Evolutionary conservation across 2,888 invertebrate genomes (phyloP).

Genomic region (Cataglyphis rosenhaueri): DNA sequence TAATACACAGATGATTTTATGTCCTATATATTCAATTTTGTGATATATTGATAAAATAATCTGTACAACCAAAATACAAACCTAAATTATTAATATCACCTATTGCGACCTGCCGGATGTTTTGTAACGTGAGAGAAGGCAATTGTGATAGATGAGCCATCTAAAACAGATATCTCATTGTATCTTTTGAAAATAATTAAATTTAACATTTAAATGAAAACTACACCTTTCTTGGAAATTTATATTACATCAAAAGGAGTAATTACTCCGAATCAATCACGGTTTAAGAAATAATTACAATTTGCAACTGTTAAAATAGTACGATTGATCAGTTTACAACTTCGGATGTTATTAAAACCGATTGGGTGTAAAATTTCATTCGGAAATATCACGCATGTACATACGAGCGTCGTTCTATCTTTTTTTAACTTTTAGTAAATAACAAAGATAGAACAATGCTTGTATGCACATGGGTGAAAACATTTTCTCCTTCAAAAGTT

Average conservation of each 20-base stretch:
- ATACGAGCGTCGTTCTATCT: no score
- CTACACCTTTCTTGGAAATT: background rate
- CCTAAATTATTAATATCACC: slow-evolving; percentile 8
- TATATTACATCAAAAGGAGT: background rate
- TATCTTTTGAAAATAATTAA: background rate
- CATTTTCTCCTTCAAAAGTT: no score
- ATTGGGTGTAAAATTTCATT: no score
- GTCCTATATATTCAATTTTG: background rate
- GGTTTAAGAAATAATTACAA: background rate
- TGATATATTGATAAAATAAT: background rate
- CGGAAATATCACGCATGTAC: no score
- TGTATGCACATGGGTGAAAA: no score
- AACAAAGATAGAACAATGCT: no score
- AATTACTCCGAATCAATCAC: background rate
- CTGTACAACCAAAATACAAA: background rate
- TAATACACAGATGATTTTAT: background rate
- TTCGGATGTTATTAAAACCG: no score
- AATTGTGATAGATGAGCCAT: slow-evolving; percentile 32
- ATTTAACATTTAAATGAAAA: background rate
- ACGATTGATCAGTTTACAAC: no score
- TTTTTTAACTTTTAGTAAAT: no score
- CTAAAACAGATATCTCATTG: background rate
- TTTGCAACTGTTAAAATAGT: no score
- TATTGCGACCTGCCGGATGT: background rate
- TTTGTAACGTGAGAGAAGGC: slow-evolving; percentile 5